Conservation (phyloP, 2,113 vertebrate genomes). For the Podarcis muralis region DNA sequence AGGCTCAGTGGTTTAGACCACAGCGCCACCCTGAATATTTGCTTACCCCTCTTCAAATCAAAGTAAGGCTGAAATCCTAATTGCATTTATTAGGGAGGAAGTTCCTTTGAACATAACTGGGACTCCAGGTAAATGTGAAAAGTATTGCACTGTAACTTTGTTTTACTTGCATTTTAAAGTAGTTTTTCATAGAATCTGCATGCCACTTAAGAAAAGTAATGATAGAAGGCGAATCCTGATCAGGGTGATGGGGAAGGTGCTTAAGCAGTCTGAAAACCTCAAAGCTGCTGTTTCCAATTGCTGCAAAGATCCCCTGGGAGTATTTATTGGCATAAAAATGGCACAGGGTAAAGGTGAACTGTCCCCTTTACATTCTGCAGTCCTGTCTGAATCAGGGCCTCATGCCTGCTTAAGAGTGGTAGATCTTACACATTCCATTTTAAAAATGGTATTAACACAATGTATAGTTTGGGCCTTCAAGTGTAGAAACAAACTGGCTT, state of each 20-base stretch:
- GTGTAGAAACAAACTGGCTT: background rate
- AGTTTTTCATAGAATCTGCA: background rate
- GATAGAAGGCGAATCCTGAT: background rate
- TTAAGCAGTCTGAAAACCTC: background rate
- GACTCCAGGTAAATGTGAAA: background rate
- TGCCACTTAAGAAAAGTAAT: background rate
- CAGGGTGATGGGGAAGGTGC: background rate
- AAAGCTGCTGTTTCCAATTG: background rate
- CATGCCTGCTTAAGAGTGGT: background rate
- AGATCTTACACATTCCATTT: background rate
- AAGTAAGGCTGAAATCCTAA: background rate
- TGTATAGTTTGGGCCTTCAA: too few relatives aligned
- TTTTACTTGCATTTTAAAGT: background rate
- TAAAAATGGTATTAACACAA: background rate
- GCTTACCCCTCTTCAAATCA: background rate
- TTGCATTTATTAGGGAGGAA: background rate
- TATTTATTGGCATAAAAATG: background rate
- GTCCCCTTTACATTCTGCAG: background rate
- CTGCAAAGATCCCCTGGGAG: background rate
- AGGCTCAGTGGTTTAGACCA: too few relatives aligned
- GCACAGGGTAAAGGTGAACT: background rate
- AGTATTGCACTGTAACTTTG: background rate
- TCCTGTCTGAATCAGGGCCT: background rate
- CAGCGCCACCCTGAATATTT: background rate
- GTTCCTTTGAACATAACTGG: background rate